These are phyloP conservation scores for Sycophaga agraensis DNA, from an alignment of 1,140 invertebrate species.

Conservation along the genomic window DNA sequence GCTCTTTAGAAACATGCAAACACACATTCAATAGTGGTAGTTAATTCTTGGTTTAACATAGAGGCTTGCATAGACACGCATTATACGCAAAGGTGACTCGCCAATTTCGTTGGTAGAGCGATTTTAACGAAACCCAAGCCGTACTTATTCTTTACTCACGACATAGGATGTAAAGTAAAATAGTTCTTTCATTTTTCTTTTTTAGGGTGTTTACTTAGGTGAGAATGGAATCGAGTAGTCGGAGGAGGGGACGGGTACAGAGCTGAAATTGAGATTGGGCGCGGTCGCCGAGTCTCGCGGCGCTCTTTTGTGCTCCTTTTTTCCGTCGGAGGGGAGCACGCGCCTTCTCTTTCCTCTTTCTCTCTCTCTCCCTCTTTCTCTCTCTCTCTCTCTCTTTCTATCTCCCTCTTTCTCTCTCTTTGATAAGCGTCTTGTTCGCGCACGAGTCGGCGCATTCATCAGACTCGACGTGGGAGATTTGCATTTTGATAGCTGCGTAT, in stretches of 20 bases:
- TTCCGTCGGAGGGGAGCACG: too few species aligned
- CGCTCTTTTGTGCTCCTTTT: too few species aligned
- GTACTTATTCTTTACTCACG: not conserved
- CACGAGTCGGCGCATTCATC: not conserved
- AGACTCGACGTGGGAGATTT: not conserved
- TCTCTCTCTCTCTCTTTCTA: too few species aligned
- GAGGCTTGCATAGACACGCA: too few species aligned
- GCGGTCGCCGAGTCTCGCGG: too few species aligned
- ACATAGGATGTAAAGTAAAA: not conserved
- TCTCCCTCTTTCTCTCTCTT: too few species aligned
- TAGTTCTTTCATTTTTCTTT: not conserved
- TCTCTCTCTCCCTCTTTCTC: too few species aligned
- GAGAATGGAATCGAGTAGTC: too few species aligned
- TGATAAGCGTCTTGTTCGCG: slow-evolving; percentile 7
- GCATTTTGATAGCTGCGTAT: slow-evolving; percentile 17
- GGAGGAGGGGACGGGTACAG: not conserved
- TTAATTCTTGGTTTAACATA: too few species aligned
- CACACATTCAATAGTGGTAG: too few species aligned
- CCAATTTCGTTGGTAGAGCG: slow-evolving; percentile 11
- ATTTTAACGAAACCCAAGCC: slow-evolving; percentile 17
- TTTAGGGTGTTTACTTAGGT: slow-evolving; percentile 3
- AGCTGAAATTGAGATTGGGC: not conserved
- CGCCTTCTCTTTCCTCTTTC: too few species aligned
- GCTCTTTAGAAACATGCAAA: slow-evolving; percentile 17
- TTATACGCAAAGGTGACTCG: too few species aligned